phyloP scores from a whole-genome alignment of 2,888 invertebrate species.

The Arctia plantaginis region DNA sequence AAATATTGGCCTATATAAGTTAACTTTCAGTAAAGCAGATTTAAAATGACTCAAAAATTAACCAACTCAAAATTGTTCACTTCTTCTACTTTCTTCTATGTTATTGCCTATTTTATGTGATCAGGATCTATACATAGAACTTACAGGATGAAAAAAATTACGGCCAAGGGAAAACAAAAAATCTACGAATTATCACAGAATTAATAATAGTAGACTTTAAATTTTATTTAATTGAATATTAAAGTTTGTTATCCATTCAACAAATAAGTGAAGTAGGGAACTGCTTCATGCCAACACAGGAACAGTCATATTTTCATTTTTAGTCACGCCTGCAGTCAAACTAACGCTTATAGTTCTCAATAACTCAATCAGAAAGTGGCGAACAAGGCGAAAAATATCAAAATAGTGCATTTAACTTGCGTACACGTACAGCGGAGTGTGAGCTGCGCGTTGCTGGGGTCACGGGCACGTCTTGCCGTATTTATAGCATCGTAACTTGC shows the following conservation, averaged over 20 bases:
- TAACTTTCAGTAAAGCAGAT: not conserved
- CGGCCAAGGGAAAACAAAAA: not conserved
- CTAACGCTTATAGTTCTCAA: conserved; percentile 39
- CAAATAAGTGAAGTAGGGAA: not conserved
- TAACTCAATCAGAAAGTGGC: conserved; percentile 42
- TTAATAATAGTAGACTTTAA: not conserved
- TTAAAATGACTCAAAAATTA: conserved; percentile 13
- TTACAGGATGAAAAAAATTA: not conserved
- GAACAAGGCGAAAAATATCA: conserved; percentile 43
- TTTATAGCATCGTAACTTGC: conserved; percentile 84
- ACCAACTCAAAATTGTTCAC: not conserved
- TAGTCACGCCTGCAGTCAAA: conserved; percentile 51
- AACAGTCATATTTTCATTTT: conserved; percentile 38
- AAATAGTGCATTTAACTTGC: conserved; percentile 45
- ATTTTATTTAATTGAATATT: not conserved
- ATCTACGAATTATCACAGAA: not conserved
- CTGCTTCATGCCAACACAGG: not conserved
- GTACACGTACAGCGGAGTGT: conserved; percentile 44
- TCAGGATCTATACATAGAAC: conserved; percentile 6
- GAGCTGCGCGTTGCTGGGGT: conserved; percentile 64
- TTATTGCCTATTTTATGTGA: conserved; percentile 17
- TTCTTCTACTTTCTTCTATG: not conserved
- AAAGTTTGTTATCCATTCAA: not conserved
- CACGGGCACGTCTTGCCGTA: conserved; percentile 81
- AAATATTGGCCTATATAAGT: too few species aligned